Conservation (phyloP, 2,113 vertebrate species). For the Sylvietta virens region DNA sequence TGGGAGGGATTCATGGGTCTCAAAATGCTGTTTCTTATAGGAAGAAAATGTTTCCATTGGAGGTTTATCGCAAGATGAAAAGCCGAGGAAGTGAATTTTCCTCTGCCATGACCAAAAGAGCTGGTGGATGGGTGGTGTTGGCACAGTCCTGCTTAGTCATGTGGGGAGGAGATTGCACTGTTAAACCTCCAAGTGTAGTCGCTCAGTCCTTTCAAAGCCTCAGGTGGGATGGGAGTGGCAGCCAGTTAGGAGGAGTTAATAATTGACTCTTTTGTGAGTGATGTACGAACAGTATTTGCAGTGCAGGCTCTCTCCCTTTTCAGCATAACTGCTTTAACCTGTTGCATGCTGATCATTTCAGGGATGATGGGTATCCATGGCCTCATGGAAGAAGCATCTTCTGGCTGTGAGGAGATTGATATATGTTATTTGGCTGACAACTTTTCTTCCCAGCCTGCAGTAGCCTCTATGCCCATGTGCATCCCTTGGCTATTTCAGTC, state of each 20-base stretch:
- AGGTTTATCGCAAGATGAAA: not conserved
- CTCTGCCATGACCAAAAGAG: not conserved
- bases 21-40: not conserved
- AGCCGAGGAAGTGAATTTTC: not conserved
- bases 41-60: not conserved
- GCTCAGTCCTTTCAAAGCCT: not conserved
- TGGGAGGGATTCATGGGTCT: not conserved
- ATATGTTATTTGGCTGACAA: not conserved
- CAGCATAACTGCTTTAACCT: not conserved
- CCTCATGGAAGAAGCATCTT: not conserved
- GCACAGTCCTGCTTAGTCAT: not conserved
- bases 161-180: not conserved
- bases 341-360: not conserved
- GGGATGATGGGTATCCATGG: rapidly evolving
- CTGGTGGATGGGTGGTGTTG: not conserved
- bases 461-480: not conserved
- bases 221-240: not conserved
- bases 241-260: slow-evolving; percentile 24
- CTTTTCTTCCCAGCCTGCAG: not conserved
- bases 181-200: not conserved
- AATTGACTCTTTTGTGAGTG: not conserved
- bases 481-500: not conserved
- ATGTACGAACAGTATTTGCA: not conserved
- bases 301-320: not conserved
- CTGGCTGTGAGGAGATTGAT: not conserved